Conservation (phyloP, 1,140 invertebrate genomes). For the Ptiloglossa arizonensis region DNA sequence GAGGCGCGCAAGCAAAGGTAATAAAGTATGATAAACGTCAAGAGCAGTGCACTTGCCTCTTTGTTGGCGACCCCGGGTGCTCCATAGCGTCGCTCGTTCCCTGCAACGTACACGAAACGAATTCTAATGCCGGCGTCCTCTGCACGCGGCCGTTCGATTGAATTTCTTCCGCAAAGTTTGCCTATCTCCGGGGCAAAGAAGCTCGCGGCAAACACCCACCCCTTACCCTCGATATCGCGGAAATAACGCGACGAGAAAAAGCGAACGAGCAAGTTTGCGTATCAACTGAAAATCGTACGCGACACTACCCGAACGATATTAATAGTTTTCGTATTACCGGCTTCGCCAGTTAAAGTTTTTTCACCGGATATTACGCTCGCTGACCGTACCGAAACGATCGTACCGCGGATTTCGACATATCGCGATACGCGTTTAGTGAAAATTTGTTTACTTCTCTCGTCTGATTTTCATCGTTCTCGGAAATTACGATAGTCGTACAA, state of each 20-base stretch:
- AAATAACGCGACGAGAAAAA: slow-evolving; percentile 3
- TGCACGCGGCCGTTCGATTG: slow-evolving; percentile 58
- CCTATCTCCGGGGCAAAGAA: slow-evolving; percentile 31
- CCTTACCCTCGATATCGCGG: background rate
- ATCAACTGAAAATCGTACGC: background rate
- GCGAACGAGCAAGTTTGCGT: background rate
- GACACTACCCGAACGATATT: background rate
- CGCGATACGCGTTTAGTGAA: no score
- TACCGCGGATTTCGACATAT: no score
- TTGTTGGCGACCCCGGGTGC: slow-evolving; percentile 60
- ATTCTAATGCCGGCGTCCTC: slow-evolving; percentile 48
- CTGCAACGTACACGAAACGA: slow-evolving; percentile 35
- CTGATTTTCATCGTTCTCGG: no score
- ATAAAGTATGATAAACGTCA: slow-evolving; percentile 78
- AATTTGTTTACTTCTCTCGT: no score
- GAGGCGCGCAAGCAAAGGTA: slow-evolving; percentile 65
- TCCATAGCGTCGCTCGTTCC: slow-evolving; percentile 47
- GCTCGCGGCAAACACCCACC: slow-evolving; percentile 18
- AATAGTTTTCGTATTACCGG: background rate
- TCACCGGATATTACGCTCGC: no score
- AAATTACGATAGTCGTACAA: no score
- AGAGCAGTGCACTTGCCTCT: slow-evolving; percentile 66
- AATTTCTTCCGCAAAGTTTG: slow-evolving; percentile 59
- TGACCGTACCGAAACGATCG: no score
- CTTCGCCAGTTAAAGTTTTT: no score